These are phyloP conservation scores for Tragelaphus buxtoni DNA, from an alignment of 2,113 vertebrate species.

Conservation along the genomic window DNA sequence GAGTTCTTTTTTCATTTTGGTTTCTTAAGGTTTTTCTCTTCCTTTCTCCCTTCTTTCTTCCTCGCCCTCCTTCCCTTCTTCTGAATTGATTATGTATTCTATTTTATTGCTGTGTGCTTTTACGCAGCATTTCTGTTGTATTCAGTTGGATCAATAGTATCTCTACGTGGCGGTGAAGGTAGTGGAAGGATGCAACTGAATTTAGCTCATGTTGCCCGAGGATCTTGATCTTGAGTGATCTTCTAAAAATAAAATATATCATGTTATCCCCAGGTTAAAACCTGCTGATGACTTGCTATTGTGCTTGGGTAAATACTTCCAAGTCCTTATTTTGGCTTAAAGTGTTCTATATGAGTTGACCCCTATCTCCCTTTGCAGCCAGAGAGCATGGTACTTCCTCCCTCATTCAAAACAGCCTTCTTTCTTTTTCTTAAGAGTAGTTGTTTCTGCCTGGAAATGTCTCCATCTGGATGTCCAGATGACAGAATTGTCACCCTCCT, in stretches of 20 bases:
- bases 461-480: not conserved
- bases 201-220: not conserved
- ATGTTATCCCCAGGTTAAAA: not conserved
- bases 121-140: not conserved
- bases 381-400: not conserved
- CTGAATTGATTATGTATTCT: not conserved
- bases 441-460: not conserved
- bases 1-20: not conserved
- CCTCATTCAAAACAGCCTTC: not conserved
- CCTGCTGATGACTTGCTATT: not conserved
- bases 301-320: not conserved
- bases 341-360: not conserved
- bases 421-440: not conserved
- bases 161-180: not conserved
- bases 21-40: not conserved
- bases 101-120: not conserved
- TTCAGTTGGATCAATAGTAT: not conserved
- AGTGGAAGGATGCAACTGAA: not conserved
- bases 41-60: not conserved
- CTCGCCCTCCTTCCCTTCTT: not conserved
- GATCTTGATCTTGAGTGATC: not conserved
- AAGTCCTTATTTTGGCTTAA: not conserved
- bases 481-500: not conserved
- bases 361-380: not conserved
- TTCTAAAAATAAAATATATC: not conserved